Evolutionary conservation across 2,888 invertebrate genomes (phyloP), one percentile per base, ranked within the genome.

Genomic region (Chouioia cunea): DNA sequence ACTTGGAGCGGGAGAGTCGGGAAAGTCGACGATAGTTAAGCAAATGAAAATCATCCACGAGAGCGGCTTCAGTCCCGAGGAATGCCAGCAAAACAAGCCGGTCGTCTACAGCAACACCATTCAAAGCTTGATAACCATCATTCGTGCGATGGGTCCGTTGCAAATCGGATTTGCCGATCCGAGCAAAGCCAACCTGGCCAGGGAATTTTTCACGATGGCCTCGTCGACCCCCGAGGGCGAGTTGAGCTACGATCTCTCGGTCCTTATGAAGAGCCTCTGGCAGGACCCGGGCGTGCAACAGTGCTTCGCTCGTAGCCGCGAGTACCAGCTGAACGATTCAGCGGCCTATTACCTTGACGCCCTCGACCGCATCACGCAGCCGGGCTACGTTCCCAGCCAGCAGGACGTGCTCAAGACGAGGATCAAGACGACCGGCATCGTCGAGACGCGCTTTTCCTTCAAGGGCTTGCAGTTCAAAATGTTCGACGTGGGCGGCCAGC

Each of bases 1-100:
- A 74, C 89, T 97, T 79, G 96, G 96, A 78, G 96, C 96, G 79
- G 97, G 97, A 70, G 97, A 97, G 86, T 96, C 95, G 6, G 97
- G 97, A 50, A 97, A 97, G 87, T 96, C 95, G 77, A 97, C 97
- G 48, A 97, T 97, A 81, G 96, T 96, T 47, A 97, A 97, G 86
- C 97, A 97, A 86, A 97, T 97, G 96, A 97, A 96, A 91, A 97
- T 97, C 78, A 96, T 97, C 79, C 96, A 97, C 83, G 96, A 96
- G 87, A 92, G 93, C 72, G 96, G 96, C 43, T 97, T 96, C 85
- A 92, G 93, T 48, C 90, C 90, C 82, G 96, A 96, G 86, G 97
- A 97, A 89, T 94, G 96, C 82, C 91, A 94, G 83, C 94, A 95
- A 82, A 97, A 96, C 85, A 90, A 92, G 74, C 94, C 95, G 10